Conservation (phyloP, 1,140 invertebrate genomes). For the Temnothorax nylanderi region DNA sequence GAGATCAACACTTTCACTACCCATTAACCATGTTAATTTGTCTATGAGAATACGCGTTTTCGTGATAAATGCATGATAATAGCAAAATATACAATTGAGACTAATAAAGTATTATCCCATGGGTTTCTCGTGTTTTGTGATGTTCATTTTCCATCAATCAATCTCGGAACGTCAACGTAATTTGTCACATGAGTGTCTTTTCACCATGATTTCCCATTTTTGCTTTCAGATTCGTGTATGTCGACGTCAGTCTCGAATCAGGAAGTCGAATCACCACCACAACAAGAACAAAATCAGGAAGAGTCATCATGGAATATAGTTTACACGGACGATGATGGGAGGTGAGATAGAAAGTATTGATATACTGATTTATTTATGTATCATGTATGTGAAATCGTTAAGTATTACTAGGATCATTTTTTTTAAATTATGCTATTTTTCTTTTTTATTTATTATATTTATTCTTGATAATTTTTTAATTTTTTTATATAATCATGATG, state of each 20-base stretch:
- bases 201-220: slow-evolving; percentile 16
- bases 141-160: background rate
- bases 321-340: background rate
- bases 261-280: no score
- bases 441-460: background rate
- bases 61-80: background rate
- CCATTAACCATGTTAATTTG: background rate
- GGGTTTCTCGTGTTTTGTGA: slow-evolving; percentile 5
- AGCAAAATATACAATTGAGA: background rate
- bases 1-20: background rate
- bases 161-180: background rate
- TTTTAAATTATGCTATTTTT: background rate
- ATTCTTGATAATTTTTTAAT: background rate
- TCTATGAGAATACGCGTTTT: background rate
- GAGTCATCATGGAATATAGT: background rate
- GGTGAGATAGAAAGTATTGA: slow-evolving; percentile 36
- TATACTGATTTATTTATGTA: background rate
- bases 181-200: background rate
- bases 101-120: slow-evolving; percentile 5
- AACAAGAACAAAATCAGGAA: background rate
- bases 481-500: background rate
- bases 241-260: background rate
- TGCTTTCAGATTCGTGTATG: slow-evolving; percentile 62
- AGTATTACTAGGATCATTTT: background rate
- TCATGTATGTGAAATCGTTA: background rate